Evolutionary conservation across 2,113 vertebrate genomes (phyloP).

Genomic region (Tenebrosternarchus preto): DNA sequence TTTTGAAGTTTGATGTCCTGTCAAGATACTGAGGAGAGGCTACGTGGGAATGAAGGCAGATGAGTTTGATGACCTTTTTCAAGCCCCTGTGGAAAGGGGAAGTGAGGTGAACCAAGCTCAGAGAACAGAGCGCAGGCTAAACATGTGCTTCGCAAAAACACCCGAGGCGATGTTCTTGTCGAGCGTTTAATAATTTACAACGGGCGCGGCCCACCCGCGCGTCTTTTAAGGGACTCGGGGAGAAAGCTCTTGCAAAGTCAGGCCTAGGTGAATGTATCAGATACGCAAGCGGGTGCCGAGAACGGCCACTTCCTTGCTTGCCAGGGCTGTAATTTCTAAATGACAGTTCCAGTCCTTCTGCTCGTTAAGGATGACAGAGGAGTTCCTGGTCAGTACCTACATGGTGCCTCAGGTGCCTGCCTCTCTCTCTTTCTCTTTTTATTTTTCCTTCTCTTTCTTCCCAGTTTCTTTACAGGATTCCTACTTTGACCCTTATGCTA

Average conservation of each 20-base stretch:
- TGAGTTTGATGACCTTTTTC: slow-evolving; percentile 29
- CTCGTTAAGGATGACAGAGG: slow-evolving; percentile 16
- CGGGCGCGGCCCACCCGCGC: background rate
- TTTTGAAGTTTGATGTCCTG: slow-evolving; percentile 24
- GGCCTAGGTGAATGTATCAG: slow-evolving; percentile 17
- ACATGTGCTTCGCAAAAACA: slow-evolving; percentile 16
- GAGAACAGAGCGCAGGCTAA: background rate
- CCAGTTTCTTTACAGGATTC: background rate
- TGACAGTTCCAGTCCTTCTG: slow-evolving; percentile 30
- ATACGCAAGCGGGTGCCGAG: slow-evolving; percentile 7
- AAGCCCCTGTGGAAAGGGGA: background rate
- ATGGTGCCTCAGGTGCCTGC: background rate
- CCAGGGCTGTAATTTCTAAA: slow-evolving; percentile 32
- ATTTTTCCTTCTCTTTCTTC: background rate
- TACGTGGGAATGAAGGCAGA: background rate
- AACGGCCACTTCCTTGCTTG: slow-evolving; percentile 11
- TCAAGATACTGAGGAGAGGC: background rate
- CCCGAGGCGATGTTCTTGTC: slow-evolving; percentile 33
- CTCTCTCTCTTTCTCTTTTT: background rate
- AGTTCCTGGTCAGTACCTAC: background rate
- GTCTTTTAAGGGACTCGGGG: slow-evolving; percentile 20
- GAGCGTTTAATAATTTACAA: slow-evolving; percentile 43
- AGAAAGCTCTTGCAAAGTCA: slow-evolving; percentile 27
- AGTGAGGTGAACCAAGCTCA: background rate
- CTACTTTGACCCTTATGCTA: background rate